Conservation (phyloP, 2,113 vertebrate genomes). For the Mesitornis unicolor region DNA sequence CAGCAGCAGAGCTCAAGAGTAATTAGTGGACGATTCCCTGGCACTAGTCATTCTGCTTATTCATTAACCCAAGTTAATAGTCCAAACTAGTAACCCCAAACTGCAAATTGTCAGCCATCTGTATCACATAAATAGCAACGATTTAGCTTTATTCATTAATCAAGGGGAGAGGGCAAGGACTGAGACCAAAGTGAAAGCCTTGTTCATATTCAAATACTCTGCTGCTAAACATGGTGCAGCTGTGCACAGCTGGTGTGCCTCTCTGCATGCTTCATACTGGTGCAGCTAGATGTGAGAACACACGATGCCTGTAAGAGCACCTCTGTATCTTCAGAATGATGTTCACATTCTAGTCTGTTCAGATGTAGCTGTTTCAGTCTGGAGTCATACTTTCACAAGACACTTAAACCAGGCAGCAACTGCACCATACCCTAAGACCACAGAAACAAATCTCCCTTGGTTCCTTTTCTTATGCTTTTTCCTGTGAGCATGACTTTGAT, state of each 20-base stretch:
- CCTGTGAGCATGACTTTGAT: not conserved
- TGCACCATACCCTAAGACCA: not conserved
- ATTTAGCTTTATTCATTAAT: not conserved
- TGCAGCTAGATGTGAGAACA: not conserved
- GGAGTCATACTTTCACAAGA: fast-evolving
- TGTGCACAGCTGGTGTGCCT: not conserved
- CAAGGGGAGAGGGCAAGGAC: not conserved
- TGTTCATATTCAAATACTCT: not conserved
- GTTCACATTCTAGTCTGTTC: not conserved
- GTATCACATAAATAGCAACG: not conserved
- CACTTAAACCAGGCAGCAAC: not conserved
- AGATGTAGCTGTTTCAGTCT: not conserved
- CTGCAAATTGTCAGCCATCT: not conserved
- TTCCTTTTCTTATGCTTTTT: not conserved
- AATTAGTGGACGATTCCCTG: not conserved
- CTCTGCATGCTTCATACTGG: not conserved
- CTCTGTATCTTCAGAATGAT: not conserved
- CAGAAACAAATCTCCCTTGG: not conserved
- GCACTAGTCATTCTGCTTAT: not conserved
- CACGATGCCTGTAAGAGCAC: not conserved
- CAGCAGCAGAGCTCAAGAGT: not conserved
- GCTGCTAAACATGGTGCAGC: not conserved
- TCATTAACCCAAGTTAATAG: conserved; percentile 7
- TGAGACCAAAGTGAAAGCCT: not conserved
- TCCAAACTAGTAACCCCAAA: not conserved